Evolutionary conservation across 2,888 invertebrate species (phyloP), one percentile per base, ranked within the genome.

Genomic region (Dolomedes plantarius): DNA sequence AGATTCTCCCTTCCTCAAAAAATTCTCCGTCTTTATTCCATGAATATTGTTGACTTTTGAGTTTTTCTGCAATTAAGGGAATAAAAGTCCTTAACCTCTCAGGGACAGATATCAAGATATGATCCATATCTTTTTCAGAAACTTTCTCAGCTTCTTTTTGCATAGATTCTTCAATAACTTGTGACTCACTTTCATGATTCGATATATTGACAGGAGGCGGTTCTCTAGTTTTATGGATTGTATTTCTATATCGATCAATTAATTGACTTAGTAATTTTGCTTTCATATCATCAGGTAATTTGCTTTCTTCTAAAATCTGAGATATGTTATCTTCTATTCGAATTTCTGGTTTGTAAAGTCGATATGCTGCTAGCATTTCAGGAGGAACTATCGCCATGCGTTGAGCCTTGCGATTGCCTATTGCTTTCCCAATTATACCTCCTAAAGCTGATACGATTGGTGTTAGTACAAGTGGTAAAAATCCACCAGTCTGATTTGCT

Each of bases 401-500:
- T 13, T 28, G 9, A 28, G 27, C 16, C 16, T 28, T 23, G 3
- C n/a, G n/a, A n/a, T n/a, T n/a, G n/a, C 67, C 69, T n/a, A 72
- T 73, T 1, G 73, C 72, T 32, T 28, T 13, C 0, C 78, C 78
- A 1, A 32, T 32, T n/a, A 76, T 62, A 19, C 62, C 56, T 5
- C 31, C 31, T 19, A 87, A 0, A 16, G 68, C 32, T 0, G 36
- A 29, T 1, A 69, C 11, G 0, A 83, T 50, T 11, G 64, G 69
- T 27, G 83, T 83, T 1, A 83, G 31, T 0, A 88, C 13, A 0
- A 69, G 7, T 1, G 32, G 77, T 65, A 81, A n/a, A 19, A 81
- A 82, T 0, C 75, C 82, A 39, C 83, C 88, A 0, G 23, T 80
- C 36, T 85, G 87, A 5, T 76, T 76, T 1, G 64, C 31, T 46